phyloP scores from a whole-genome alignment of 2,888 invertebrate species.

The Rhaphigaster nebulosa region DNA sequence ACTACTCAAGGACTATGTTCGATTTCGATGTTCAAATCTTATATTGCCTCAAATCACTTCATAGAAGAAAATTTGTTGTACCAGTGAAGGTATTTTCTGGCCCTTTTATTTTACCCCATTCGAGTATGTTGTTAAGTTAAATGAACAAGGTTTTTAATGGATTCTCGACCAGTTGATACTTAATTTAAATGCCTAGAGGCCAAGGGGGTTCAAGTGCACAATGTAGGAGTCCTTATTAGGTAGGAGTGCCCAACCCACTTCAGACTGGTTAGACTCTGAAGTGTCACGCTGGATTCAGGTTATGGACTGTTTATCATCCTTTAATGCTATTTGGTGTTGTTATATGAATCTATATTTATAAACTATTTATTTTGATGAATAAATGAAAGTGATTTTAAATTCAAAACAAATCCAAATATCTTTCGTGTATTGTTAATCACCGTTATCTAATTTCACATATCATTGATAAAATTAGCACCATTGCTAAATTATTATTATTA shows the following conservation, averaged over 20 bases:
- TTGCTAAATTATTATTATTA: too few relatives aligned
- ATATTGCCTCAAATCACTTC: neutral
- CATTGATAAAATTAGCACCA: too few relatives aligned
- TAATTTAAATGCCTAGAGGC: neutral
- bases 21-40: neutral
- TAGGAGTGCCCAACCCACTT: conserved; percentile 10
- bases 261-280: neutral
- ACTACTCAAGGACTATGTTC: too few relatives aligned
- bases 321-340: neutral
- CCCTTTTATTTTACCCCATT: neutral
- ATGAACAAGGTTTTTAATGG: neutral
- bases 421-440: too few relatives aligned
- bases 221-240: conserved; percentile 11
- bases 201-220: neutral
- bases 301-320: neutral
- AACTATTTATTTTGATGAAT: too few relatives aligned
- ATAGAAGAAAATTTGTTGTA: neutral
- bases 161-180: neutral
- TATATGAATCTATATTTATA: too few relatives aligned
- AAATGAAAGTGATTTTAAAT: too few relatives aligned
- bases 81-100: neutral
- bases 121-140: neutral
- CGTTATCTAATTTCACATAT: too few relatives aligned
- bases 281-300: neutral
- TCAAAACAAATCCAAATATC: too few relatives aligned